phyloP scores from a whole-genome alignment of 2,888 invertebrate species.

The Hoplodrina blanda region DNA sequence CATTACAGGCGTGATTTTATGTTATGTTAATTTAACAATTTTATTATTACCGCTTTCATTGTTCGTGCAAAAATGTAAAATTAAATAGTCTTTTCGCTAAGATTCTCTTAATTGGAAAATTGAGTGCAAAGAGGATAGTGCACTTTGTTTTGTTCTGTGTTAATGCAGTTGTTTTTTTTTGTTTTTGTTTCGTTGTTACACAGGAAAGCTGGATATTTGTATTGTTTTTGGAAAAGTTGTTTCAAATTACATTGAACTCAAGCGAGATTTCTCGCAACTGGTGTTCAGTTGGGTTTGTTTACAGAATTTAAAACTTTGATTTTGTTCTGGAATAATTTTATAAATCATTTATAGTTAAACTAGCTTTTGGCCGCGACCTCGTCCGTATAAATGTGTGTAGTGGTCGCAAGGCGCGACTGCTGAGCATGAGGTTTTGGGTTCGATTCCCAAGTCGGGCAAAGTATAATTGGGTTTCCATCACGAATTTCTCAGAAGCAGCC shows the following conservation, averaged over 20 bases:
- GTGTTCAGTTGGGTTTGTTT: background rate
- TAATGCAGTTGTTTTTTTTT: background rate
- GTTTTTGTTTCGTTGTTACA: constrained; percentile 22
- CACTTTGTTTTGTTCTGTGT: constrained; percentile 1
- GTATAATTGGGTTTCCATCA: no score
- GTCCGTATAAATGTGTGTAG: no score
- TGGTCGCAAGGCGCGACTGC: no score
- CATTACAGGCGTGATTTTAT: no score
- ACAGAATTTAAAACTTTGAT: background rate
- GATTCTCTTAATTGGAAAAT: constrained; percentile 28
- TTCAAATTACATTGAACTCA: constrained; percentile 8
- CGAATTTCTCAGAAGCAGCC: no score
- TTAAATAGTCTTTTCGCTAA: constrained; percentile 26
- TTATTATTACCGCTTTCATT: constrained; percentile 42
- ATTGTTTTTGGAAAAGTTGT: constrained; percentile 19
- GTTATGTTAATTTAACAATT: constrained; percentile 37
- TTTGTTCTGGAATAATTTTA: constrained; percentile 1
- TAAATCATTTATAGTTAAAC: no score
- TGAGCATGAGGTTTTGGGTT: no score
- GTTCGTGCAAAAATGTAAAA: constrained; percentile 38
- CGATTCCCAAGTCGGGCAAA: no score
- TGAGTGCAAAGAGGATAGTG: constrained; percentile 12
- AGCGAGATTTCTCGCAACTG: constrained; percentile 10
- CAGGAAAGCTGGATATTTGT: constrained; percentile 6
- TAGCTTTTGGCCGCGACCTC: no score